Evolutionary conservation across 1,140 invertebrate genomes (phyloP).

Genomic region (Drosophila asahinai): DNA sequence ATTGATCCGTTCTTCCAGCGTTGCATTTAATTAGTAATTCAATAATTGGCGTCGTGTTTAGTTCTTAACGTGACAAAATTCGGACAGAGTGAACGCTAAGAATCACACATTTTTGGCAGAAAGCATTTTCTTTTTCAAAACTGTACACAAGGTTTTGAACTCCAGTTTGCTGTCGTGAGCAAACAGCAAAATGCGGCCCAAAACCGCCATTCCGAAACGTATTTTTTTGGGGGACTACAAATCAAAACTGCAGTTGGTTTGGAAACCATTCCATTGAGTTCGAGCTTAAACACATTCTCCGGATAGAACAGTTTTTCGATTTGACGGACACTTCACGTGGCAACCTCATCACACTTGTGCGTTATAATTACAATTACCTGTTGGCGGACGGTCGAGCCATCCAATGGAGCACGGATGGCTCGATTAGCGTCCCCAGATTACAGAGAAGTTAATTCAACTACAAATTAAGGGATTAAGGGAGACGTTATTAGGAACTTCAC

Average conservation of each 20-base stretch:
- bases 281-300: slow-evolving; percentile 10
- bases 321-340: slow-evolving; percentile 31
- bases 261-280: slow-evolving; percentile 4
- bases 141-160: slow-evolving; percentile 55
- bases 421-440: slow-evolving; percentile 18
- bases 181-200: slow-evolving; percentile 82
- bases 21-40: slow-evolving; percentile 59
- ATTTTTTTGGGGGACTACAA: slow-evolving; percentile 20
- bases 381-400: slow-evolving; percentile 38
- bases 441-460: slow-evolving; percentile 39
- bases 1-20: slow-evolving; percentile 68
- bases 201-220: slow-evolving; percentile 35
- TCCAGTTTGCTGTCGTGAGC: slow-evolving; percentile 83
- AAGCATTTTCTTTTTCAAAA: slow-evolving; percentile 7
- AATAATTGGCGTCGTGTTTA: slow-evolving; percentile 55
- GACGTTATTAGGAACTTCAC: slow-evolving; percentile 32
- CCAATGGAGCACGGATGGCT: slow-evolving; percentile 73
- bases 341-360: slow-evolving; percentile 9
- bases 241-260: slow-evolving; percentile 74
- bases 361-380: slow-evolving; percentile 22
- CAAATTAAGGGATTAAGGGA: slow-evolving; percentile 18
- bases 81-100: slow-evolving; percentile 8
- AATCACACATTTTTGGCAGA: slow-evolving; percentile 59
- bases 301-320: slow-evolving; percentile 55
- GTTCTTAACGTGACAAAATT: slow-evolving; percentile 44